phyloP scores from a whole-genome alignment of 2,888 invertebrate genomes.

The Tetropium fuscum region DNA sequence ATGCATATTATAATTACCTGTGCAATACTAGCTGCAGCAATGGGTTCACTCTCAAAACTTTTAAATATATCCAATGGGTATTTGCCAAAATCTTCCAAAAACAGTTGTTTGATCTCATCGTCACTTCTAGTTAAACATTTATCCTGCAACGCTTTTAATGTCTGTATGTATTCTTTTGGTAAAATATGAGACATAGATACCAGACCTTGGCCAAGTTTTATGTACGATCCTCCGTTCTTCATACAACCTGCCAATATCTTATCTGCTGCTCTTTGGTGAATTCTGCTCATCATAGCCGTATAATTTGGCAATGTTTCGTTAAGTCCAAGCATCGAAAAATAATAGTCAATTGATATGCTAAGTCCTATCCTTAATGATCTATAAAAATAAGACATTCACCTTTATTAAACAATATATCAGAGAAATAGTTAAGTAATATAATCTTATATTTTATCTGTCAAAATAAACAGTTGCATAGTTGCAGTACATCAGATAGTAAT shows the following conservation, averaged over 20 bases:
- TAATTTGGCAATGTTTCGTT: conserved; percentile 69
- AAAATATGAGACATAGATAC: conserved; percentile 81
- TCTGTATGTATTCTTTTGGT: conserved; percentile 76
- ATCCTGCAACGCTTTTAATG: conserved; percentile 71
- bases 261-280: conserved; percentile 75
- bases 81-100: conserved; percentile 77
- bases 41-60: conserved; percentile 73
- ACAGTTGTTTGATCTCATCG: conserved; percentile 73
- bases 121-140: conserved; percentile 69
- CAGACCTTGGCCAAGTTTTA: conserved; percentile 81
- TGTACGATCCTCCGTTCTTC: conserved; percentile 80
- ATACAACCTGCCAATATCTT: conserved; percentile 75
- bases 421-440: no score
- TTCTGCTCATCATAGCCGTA: conserved; percentile 64
- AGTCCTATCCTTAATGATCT: conserved; percentile 66
- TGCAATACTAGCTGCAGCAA: conserved; percentile 83
- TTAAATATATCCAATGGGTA: conserved; percentile 72
- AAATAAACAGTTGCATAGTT: not conserved
- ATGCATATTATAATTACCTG: conserved; percentile 66
- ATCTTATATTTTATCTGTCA: not conserved
- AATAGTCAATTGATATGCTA: conserved; percentile 74
- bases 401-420: no score
- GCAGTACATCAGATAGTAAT: no score
- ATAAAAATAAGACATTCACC: conserved; percentile 34
- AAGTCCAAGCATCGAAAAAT: conserved; percentile 69